Evolutionary conservation across 2,888 invertebrate species (phyloP).

Genomic region (Cactoblastis cactorum): DNA sequence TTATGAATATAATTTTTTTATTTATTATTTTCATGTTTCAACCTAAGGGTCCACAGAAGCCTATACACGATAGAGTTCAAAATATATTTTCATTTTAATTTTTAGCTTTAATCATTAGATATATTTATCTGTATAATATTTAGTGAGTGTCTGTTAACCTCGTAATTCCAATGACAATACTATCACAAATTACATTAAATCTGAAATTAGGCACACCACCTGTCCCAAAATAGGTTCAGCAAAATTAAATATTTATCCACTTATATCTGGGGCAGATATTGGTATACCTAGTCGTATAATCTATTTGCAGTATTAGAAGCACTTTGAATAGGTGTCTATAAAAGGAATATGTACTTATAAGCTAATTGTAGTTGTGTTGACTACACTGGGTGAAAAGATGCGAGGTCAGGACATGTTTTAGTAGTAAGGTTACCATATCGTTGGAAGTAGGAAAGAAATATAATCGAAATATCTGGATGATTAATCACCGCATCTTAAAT

Average conservation of each 20-base stretch:
- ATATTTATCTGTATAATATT: slow-evolving; percentile 1
- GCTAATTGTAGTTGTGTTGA: slow-evolving; percentile 19
- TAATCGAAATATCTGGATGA: background rate
- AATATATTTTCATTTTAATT: background rate
- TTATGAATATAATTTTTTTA: slow-evolving; percentile 53
- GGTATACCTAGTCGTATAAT: slow-evolving; percentile 25
- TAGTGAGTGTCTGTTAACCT: slow-evolving; percentile 42
- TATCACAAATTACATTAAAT: slow-evolving; percentile 30
- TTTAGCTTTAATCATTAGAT: background rate
- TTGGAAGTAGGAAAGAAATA: background rate
- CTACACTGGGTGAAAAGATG: background rate
- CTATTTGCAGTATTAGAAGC: slow-evolving; percentile 16
- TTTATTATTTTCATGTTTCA: slow-evolving; percentile 33
- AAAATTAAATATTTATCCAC: background rate
- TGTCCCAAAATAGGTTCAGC: slow-evolving; percentile 12
- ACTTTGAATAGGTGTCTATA: slow-evolving; percentile 3
- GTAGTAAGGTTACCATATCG: background rate
- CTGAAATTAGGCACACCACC: slow-evolving; percentile 13
- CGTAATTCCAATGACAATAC: slow-evolving; percentile 62
- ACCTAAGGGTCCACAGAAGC: slow-evolving; percentile 48
- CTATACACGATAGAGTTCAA: slow-evolving; percentile 29
- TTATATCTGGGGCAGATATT: slow-evolving; percentile 26
- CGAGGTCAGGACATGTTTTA: background rate
- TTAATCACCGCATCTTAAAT: background rate
- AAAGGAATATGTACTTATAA: slow-evolving; percentile 7